Evolutionary conservation across 1,140 invertebrate genomes (phyloP).

Genomic region (Bombus turneri): DNA sequence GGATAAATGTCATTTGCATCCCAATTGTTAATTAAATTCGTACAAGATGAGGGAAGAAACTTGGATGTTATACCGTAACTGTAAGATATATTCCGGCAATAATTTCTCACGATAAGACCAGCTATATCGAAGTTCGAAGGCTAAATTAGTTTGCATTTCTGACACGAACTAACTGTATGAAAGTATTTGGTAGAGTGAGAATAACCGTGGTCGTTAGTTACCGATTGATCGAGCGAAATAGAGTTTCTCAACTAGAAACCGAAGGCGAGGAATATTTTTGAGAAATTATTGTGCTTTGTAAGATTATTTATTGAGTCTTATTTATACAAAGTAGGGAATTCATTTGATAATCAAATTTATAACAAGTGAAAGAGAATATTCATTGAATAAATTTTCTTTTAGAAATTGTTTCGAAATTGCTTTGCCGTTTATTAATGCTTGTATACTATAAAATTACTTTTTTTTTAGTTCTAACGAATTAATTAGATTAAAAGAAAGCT

Average conservation of each 20-base stretch:
- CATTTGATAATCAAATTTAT: too few species aligned
- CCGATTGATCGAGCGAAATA: neutral
- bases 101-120: neutral
- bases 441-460: too few species aligned
- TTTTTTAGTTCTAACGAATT: too few species aligned
- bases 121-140: neutral
- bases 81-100: neutral
- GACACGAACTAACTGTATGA: constrained; percentile 7
- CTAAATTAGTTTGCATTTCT: constrained; percentile 22
- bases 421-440: too few species aligned
- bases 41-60: neutral
- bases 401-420: too few species aligned
- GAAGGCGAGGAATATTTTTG: neutral
- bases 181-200: neutral
- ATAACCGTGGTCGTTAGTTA: neutral
- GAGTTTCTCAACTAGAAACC: neutral
- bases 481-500: too few species aligned
- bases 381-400: too few species aligned
- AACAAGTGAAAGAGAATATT: too few species aligned
- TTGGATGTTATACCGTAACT: neutral
- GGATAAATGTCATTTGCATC: neutral
- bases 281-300: neutral
- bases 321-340: too few species aligned
- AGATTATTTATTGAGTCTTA: too few species aligned
- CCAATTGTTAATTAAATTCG: neutral